phyloP scores from a whole-genome alignment of 2,888 invertebrate species.

The Caenorhabditis panamensis region DNA sequence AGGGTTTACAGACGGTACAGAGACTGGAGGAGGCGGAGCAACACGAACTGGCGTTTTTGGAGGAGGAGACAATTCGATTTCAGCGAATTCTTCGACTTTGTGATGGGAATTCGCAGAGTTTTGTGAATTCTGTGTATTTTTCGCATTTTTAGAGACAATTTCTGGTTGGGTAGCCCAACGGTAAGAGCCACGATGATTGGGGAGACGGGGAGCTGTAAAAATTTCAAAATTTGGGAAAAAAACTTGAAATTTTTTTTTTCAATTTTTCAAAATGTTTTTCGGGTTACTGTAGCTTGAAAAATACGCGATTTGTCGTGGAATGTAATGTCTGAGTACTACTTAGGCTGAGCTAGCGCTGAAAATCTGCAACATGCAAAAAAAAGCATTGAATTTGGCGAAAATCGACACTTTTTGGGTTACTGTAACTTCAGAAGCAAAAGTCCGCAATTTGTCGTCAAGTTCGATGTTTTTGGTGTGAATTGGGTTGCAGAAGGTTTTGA shows the following conservation, averaged over 20 bases:
- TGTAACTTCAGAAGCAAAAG: background rate
- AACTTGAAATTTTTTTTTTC: background rate
- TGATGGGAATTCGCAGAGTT: conserved; percentile 19
- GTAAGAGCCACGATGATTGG: conserved; percentile 45
- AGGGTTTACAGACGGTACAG: conserved; percentile 4
- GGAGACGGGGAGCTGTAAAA: conserved; percentile 27
- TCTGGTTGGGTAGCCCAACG: conserved; percentile 47
- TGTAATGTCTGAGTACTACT: no score
- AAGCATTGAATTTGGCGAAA: no score
- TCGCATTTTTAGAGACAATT: background rate
- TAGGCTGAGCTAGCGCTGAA: no score
- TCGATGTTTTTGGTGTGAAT: no score
- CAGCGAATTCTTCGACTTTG: conserved; percentile 29
- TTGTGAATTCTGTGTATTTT: conserved; percentile 7
- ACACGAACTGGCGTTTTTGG: conserved; percentile 10
- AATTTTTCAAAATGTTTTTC: no score
- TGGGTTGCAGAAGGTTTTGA: no score
- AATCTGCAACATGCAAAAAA: no score
- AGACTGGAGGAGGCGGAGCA: conserved; percentile 27
- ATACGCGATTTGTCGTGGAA: background rate
- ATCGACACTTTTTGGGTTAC: no score
- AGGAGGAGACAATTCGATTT: conserved; percentile 14
- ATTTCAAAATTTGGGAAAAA: no score
- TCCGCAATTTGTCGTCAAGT: background rate
- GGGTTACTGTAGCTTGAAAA: background rate